Base-by-base conservation (phyloP, 2,888 invertebrate genomes). In the Drosophila longiperda region DNA sequence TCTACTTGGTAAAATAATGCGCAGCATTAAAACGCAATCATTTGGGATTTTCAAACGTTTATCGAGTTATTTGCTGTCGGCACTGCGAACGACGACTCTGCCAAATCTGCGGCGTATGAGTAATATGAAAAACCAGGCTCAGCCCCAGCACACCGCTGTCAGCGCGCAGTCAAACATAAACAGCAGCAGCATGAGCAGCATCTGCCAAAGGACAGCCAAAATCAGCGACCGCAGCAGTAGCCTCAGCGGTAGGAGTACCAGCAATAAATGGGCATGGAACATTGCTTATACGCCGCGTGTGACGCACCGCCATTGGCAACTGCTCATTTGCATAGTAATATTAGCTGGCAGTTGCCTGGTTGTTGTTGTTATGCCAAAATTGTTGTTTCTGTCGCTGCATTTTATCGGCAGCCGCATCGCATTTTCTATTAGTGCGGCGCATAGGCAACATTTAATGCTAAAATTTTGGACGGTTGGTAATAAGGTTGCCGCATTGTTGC, bases 1-100 rank as follows among this genome's bases (percentile, higher is more conserved):
- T 90, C 91, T 90, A 90, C 90, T 92, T 86, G 91, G 89, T 83
- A 86, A 90, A 87, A 90, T 92, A 91, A 92, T 92, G 91, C 92
- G 91, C 76, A 89, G 92, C 91, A 92, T 92, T 91, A 92, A 91
- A 92, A 92, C 90, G 91, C 92, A 92, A 92, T 92, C 92, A 91
- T 91, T 90, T 87, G 91, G 92, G 92, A 92, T 92, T 89, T 90
- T 91, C 84, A 89, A 90, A 89, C 91, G 90, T 92, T 92, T 92
- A 92, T 91, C 91, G 91, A 91, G 89, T 85, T 91, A 89, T 82
- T 83, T 83, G 85, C 87, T 89, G 58, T 65, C 79, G 79, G 86
- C 84, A 57, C 73, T 67, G 81, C 48, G 62, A 59, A 53, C 78
- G 66, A 62, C 80, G 74, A 55, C 38, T 26, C 63, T 74, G 78